phyloP scores from a whole-genome alignment of 2,888 invertebrate species.

The Noctua comes region DNA sequence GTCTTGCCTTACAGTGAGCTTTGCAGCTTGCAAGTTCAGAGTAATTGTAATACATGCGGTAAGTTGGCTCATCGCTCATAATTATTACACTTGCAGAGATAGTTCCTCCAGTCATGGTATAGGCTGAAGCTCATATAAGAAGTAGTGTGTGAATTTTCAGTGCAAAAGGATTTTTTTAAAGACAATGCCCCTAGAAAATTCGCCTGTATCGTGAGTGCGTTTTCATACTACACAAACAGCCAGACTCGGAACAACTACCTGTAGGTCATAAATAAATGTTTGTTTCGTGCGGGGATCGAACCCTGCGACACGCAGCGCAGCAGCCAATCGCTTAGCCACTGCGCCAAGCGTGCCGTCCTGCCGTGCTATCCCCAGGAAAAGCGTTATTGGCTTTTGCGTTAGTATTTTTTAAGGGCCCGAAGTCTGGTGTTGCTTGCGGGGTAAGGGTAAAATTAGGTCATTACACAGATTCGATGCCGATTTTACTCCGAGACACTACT shows the following conservation, averaged over 20 bases:
- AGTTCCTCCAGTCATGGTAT: not conserved
- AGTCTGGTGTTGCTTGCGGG: not conserved
- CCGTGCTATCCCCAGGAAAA: not conserved
- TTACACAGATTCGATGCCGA: not conserved
- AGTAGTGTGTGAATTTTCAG: not conserved
- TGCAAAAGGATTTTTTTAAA: not conserved
- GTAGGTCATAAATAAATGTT: too few species aligned
- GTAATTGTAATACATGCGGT: conserved; percentile 50
- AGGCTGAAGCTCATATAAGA: not conserved
- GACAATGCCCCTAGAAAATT: rapidly evolving
- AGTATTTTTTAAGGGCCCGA: not conserved
- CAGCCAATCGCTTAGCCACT: too few species aligned
- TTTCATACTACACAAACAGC: too few species aligned
- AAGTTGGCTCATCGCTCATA: conserved; percentile 42
- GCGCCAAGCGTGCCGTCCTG: too few species aligned
- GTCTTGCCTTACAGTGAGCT: not conserved
- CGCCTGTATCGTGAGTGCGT: too few species aligned
- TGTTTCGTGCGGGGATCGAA: too few species aligned
- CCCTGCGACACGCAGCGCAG: too few species aligned
- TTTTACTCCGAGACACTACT: too few species aligned
- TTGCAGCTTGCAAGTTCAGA: conserved; percentile 12
- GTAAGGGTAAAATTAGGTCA: not conserved
- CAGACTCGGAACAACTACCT: too few species aligned
- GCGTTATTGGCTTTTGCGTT: not conserved
- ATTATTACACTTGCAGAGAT: conserved; percentile 34